These are phyloP conservation scores for Megalurothrips usitatus DNA, from an alignment of 2,888 invertebrate species.

Conservation along the genomic window DNA sequence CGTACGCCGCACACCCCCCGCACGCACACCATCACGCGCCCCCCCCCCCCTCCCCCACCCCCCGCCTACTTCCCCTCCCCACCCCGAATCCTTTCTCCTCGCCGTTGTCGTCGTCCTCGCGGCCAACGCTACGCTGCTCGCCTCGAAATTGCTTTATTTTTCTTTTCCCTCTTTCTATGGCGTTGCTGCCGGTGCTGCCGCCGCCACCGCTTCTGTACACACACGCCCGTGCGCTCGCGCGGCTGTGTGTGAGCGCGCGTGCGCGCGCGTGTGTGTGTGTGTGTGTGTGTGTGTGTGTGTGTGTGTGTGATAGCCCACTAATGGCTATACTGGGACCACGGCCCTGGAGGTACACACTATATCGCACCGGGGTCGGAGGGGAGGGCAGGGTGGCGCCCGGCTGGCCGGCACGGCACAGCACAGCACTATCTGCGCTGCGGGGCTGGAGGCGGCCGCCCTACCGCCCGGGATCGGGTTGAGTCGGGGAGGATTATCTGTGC, in stretches of 20 bases:
- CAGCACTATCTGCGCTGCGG: neutral
- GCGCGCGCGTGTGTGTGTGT: too few species aligned
- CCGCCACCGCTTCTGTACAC: too few species aligned
- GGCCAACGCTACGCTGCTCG: neutral
- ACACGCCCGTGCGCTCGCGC: too few species aligned
- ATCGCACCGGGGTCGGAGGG: neutral
- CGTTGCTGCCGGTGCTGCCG: neutral
- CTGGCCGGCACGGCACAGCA: neutral
- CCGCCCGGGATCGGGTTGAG: too few species aligned
- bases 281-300: too few species aligned
- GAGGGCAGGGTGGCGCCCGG: too few species aligned
- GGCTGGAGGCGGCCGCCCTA: neutral
- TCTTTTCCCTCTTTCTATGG: constrained; percentile 10
- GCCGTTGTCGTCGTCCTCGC: constrained; percentile 21
- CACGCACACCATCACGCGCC: too few species aligned
- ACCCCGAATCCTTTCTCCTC: constrained; percentile 30
- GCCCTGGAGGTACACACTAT: neutral
- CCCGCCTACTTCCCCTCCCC: neutral
- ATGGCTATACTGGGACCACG: neutral
- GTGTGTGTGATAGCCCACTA: constrained; percentile 22
- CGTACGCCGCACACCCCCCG: neutral
- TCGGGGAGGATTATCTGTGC: too few species aligned
- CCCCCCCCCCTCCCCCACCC: neutral
- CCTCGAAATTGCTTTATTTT: constrained; percentile 23
- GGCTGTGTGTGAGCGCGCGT: too few species aligned